A percentile compares a stretch with the other conserved stretches of the same genome.
These are phyloP conservation scores for Petrophora chlorosata DNA, from an alignment of 2,888 invertebrate genomes.

Conservation along the genomic window DNA sequence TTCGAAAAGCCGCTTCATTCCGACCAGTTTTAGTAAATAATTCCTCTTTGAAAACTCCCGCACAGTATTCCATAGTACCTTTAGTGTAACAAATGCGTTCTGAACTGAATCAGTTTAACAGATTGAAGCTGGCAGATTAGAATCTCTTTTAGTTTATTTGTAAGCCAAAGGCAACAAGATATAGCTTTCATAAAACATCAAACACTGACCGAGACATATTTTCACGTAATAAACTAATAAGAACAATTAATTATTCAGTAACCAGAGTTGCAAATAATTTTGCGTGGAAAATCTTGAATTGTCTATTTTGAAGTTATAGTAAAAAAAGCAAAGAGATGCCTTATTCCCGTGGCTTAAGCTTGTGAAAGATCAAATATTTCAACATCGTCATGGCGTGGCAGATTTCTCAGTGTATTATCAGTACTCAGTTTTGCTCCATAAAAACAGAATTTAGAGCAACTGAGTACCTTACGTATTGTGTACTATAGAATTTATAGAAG, in stretches of 20 bases:
- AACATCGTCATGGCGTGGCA: too few species aligned
- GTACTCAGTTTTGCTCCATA: too few species aligned
- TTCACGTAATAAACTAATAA: background rate
- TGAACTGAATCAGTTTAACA: background rate
- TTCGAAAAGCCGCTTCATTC: background rate
- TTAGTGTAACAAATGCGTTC: background rate
- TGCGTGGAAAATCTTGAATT: too few species aligned
- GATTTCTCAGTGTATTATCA: too few species aligned
- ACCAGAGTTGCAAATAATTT: too few species aligned
- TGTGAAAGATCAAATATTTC: too few species aligned
- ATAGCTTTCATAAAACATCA: background rate
- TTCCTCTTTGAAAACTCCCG: background rate
- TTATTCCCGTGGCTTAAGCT: too few species aligned
- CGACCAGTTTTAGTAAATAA: background rate
- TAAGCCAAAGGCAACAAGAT: slow-evolving; percentile 13
- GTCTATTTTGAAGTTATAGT: too few species aligned
- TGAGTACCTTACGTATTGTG: too few species aligned
- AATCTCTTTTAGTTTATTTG: slow-evolving; percentile 12
- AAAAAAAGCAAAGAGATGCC: too few species aligned
- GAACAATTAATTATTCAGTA: background rate
- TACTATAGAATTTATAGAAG: too few species aligned
- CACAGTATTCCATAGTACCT: background rate
- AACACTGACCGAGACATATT: background rate
- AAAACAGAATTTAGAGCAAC: too few species aligned
- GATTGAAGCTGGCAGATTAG: slow-evolving; percentile 16